These are phyloP conservation scores for Resseliella maxima DNA, from an alignment of 2,888 invertebrate genomes.

Conservation along the genomic window DNA sequence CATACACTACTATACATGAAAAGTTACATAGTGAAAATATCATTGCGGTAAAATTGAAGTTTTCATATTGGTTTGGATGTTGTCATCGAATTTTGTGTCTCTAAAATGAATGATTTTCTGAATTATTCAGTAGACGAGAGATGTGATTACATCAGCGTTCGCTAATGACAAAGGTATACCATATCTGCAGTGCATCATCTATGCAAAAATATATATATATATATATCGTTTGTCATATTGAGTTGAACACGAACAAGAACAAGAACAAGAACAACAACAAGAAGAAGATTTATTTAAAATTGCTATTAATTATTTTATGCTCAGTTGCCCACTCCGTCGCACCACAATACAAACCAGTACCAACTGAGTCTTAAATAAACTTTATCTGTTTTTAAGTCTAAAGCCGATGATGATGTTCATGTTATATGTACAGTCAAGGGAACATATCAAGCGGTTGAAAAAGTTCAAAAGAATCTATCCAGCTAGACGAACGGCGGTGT, in stretches of 20 bases:
- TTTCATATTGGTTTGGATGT: constrained; percentile 9
- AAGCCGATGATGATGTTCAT: background rate
- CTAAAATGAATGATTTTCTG: background rate
- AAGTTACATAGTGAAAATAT: background rate
- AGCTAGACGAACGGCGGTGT: background rate
- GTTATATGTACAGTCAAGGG: background rate
- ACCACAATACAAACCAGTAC: background rate
- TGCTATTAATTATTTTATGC: background rate
- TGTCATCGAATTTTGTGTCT: background rate
- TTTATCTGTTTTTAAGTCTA: background rate
- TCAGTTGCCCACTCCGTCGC: background rate
- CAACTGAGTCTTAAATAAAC: background rate
- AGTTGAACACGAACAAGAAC: too few species aligned
- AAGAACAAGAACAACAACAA: too few species aligned
- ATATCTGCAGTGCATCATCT: too few species aligned
- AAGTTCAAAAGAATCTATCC: background rate
- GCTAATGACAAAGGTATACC: background rate
- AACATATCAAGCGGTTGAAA: background rate
- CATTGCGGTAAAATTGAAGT: constrained; percentile 1
- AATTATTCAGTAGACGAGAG: constrained; percentile 1
- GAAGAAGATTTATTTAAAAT: background rate
- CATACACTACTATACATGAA: background rate
- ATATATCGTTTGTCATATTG: background rate
- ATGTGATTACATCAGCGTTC: background rate
- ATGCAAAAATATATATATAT: too few species aligned